phyloP scores from a whole-genome alignment of 1,140 invertebrate species.

The Aphelenchoides besseyi region DNA sequence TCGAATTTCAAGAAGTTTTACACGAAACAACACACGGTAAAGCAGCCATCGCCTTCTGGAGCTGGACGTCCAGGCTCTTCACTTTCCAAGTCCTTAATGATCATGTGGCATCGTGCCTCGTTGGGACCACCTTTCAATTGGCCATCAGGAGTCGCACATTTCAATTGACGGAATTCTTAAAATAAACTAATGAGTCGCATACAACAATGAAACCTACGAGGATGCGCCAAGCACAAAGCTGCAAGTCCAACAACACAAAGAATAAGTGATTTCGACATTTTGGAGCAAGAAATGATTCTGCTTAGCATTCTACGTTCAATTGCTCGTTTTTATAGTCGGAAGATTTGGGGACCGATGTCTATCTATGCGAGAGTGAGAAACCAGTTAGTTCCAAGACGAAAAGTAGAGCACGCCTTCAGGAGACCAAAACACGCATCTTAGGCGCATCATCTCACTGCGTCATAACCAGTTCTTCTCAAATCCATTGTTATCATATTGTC shows the following conservation, averaged over 20 bases:
- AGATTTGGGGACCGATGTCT: neutral
- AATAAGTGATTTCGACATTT: slow-evolving; percentile 3
- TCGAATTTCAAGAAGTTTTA: neutral
- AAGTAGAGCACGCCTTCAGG: neutral
- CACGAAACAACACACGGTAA: slow-evolving; percentile 27
- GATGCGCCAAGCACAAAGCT: slow-evolving; percentile 38
- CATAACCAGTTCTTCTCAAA: neutral
- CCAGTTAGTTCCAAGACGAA: neutral
- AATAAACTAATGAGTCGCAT: neutral
- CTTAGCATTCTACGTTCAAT: neutral
- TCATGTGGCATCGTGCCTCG: slow-evolving; percentile 56
- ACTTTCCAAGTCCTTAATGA: slow-evolving; percentile 56
- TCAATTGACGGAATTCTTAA: slow-evolving; percentile 60
- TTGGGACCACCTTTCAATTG: slow-evolving; percentile 53
- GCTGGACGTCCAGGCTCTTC: slow-evolving; percentile 56
- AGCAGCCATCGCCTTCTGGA: slow-evolving; percentile 62
- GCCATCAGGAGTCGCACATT: slow-evolving; percentile 60
- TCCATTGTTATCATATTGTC: neutral
- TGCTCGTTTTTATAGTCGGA: neutral
- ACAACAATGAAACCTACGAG: slow-evolving; percentile 36
- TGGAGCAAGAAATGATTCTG: neutral
- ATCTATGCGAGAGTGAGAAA: neutral
- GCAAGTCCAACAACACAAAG: neutral
- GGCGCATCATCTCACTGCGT: neutral
- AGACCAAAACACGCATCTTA: too few relatives aligned